Evolutionary conservation across 2,113 vertebrate genomes (phyloP), one percentile per base, ranked within the genome.

Genomic region (Tautogolabrus adspersus): DNA sequence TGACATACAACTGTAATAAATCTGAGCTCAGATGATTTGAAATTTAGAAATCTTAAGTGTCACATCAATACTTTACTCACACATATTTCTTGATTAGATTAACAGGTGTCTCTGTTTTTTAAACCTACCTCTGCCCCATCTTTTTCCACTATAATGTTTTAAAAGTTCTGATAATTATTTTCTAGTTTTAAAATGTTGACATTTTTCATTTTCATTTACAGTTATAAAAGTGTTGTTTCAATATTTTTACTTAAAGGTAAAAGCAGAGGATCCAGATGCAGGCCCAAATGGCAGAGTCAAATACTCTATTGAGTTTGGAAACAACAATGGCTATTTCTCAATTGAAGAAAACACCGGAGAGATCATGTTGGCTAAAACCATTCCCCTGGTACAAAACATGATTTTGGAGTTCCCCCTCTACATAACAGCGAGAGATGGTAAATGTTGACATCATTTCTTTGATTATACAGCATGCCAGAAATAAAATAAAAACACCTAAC

Each of bases 351-450:
- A 75, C 66, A 91, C 85, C n/a, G 95, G 95, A 42, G 44, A 79
- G 72, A 91, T 96, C 77, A 87, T 26, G n/a, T 66, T 95, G 81
- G 86, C 58, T 61, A 89, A 90, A 72, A 52, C 38, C 69, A 94
- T 96, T 72, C 75, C 81, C 6, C 85, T 95, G 77, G 12, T 0
- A 82, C 30, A 92, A 23, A 87, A 95, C 23, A 0, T 42, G 73
- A 6, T 68, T 59, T 82, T 89, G 74, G 65, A 81, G n/a, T 96
- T 96, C 82, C 65, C 90, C 44, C 89, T 96, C 65, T 92, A 86
- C 70, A 6, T 96, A 82, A 92, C 86, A 49, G 94, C 95, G 71
- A 90, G 22, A 87, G 95, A 96, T 73, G 93, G 95, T 96, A 91
- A 70, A 86, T 52, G 54, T 47, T 9, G 64, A n/a, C n/a, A 13